A percentile compares a stretch with the other conserved stretches of the same genome.
These are phyloP conservation scores for Germaria angustata DNA, from an alignment of 2,888 invertebrate genomes.

Conservation along the genomic window DNA sequence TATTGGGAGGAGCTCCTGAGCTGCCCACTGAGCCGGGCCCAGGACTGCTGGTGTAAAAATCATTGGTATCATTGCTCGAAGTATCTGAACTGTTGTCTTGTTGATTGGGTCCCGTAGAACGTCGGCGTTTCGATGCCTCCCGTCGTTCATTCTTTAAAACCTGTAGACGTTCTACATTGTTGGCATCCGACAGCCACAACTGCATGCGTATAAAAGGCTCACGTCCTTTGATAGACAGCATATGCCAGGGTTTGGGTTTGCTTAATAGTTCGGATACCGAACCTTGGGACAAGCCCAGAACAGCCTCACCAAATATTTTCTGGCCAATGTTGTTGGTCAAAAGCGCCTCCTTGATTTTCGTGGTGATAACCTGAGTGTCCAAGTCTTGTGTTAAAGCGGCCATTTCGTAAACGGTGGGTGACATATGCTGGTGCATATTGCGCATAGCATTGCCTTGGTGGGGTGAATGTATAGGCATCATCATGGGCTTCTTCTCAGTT, in stretches of 20 bases:
- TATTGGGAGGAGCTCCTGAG: conserved; percentile 89
- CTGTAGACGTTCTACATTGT: conserved; percentile 95
- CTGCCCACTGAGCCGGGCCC: conserved; percentile 83
- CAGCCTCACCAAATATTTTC: conserved; percentile 98
- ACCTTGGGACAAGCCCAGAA: conserved; percentile 96
- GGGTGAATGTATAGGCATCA: conserved; percentile 83
- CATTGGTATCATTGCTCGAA: conserved; percentile 92
- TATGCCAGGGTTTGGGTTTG: conserved; percentile 99
- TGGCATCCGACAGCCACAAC: conserved; percentile 96
- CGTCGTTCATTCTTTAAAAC: conserved; percentile 93
- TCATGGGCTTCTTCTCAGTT: conserved; percentile 81
- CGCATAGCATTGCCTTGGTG: conserved; percentile 86
- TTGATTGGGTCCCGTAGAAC: conserved; percentile 89
- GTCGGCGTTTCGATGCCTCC: conserved; percentile 93
- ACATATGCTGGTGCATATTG: conserved; percentile 90
- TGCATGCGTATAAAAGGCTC: conserved; percentile 98
- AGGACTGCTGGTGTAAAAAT: conserved; percentile 92
- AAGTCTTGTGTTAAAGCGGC: conserved; percentile 97
- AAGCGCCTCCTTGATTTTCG: conserved; percentile 97
- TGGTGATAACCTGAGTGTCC: conserved; percentile 97
- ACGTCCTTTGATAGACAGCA: conserved; percentile 98
- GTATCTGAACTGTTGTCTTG: conserved; percentile 94
- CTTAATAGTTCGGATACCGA: conserved; percentile 98
- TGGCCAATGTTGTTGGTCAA: conserved; percentile 98
- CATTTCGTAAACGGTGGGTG: conserved; percentile 98